phyloP scores from a whole-genome alignment of 2,888 invertebrate species.

The Ypsolopha scabrella region DNA sequence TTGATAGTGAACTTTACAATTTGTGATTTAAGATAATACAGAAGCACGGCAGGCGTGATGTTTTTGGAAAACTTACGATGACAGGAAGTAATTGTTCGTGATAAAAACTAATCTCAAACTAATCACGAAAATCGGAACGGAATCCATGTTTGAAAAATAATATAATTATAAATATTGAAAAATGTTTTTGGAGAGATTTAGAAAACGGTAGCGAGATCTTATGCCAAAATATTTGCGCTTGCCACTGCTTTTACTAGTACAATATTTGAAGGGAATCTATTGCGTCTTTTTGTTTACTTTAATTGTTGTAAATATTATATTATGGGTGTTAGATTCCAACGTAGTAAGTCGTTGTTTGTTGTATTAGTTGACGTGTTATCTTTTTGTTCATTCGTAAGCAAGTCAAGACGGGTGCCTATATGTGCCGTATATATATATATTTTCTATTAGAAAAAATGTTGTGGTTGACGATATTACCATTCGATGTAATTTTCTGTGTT shows the following conservation, averaged over 20 bases:
- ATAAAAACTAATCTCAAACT: too few species aligned
- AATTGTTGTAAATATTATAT: constrained; percentile 49
- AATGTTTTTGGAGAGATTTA: too few species aligned
- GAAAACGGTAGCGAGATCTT: too few species aligned
- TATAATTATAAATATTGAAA: too few species aligned
- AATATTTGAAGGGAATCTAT: constrained; percentile 24
- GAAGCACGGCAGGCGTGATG: background rate
- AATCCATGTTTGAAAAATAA: too few species aligned
- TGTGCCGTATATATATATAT: constrained; percentile 20
- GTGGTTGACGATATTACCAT: constrained; percentile 54
- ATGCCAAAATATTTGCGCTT: too few species aligned
- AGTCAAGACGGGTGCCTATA: constrained; percentile 28
- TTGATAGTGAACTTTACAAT: constrained; percentile 50
- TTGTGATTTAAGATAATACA: constrained; percentile 35
- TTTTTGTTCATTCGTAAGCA: too few species aligned
- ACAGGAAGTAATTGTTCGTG: too few species aligned
- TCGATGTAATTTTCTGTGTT: constrained; percentile 30
- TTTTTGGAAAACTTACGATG: too few species aligned
- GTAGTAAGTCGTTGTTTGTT: constrained; percentile 34
- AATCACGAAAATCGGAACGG: too few species aligned
- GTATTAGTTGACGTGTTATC: constrained; percentile 15
- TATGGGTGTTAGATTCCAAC: constrained; percentile 45
- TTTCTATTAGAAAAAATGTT: constrained; percentile 34
- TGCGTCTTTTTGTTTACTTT: constrained; percentile 15
- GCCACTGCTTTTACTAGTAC: constrained; percentile 25